A percentile compares a stretch with the other conserved stretches of the same genome.
phyloP scores from a whole-genome alignment of 1,140 invertebrate genomes.

The Bursaphelenchus mucronatus region DNA sequence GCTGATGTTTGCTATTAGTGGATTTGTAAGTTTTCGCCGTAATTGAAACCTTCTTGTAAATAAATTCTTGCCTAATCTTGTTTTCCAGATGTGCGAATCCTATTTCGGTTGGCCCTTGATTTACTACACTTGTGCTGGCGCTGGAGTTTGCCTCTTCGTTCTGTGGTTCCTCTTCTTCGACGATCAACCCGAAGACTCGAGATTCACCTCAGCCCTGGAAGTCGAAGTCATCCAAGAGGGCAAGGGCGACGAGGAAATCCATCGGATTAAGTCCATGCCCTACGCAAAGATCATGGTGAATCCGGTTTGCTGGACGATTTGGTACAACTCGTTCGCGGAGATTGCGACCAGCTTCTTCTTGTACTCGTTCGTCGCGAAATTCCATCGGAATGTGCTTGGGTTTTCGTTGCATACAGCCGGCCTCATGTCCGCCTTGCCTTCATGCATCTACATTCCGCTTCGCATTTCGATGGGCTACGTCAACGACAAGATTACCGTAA shows the following conservation, averaged over 20 bases:
- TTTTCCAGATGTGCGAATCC: constrained; percentile 18
- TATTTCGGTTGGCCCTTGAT: constrained; percentile 22
- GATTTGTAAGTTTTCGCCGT: too few relatives aligned
- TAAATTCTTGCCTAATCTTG: too few relatives aligned
- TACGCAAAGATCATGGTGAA: constrained; percentile 24
- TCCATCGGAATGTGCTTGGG: constrained; percentile 33
- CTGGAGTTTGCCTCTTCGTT: constrained; percentile 7
- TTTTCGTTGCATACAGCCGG: constrained; percentile 16
- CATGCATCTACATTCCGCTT: constrained; percentile 17
- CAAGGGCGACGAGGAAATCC: constrained; percentile 8
- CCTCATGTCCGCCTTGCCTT: constrained; percentile 12
- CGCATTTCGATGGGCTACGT: constrained; percentile 20
- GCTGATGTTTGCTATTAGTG: too few relatives aligned
- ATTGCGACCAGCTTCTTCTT: constrained; percentile 42
- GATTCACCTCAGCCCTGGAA: constrained; percentile 2
- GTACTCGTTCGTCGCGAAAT: constrained; percentile 38
- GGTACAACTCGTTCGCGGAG: constrained; percentile 45
- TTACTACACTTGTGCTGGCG: constrained; percentile 19
- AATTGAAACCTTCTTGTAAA: too few relatives aligned
- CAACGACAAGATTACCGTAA: constrained; percentile 18
- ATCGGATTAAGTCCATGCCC: constrained; percentile 12
- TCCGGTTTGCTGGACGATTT: constrained; percentile 35
- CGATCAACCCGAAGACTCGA: constrained; percentile 17
- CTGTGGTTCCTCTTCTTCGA: constrained; percentile 15
- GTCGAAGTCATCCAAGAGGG: constrained; percentile 15